Evolutionary conservation across 2,888 invertebrate species (phyloP), one percentile per base, ranked within the genome.

Genomic region (Dinocampus coccinellae): DNA sequence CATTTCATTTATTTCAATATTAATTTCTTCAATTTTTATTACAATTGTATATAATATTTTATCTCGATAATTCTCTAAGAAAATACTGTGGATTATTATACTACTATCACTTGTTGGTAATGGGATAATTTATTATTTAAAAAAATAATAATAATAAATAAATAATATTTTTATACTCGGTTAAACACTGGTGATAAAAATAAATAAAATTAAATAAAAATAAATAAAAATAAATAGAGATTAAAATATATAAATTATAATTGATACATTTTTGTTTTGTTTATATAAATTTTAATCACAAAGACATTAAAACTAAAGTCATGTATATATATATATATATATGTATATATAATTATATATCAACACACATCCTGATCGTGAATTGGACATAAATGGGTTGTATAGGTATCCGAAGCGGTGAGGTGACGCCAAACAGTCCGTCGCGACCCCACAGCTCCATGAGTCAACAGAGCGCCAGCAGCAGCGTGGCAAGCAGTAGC

Each of bases 361-460:
- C 3, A 53, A n/a, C 13, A 29, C 3, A 39, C 13, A 42, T 53
- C 20, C 52, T 64, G 9, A 64, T 64, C 53, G 64, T 26, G 53
- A 53, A 64, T 34, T 52, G 24, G 20, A 26, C 24, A 57, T 64
- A 57, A 69, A 63, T 73, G 76, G 76, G 71, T 74, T 82, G 79
- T 77, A 74, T 89, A 92, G 93, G 92, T 89, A 90, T 91, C 80
- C 90, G 92, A 81, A 93, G 93, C 79, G 94, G 94, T 79, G 93
- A 93, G 84, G 92, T 92, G 79, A 94, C 94, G 76, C 94, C 93
- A 75, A 90, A 85, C 90, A 92, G 91, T 80, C 91, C 93, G 75
- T 96, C 96, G 80, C 91, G 96, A 87, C 96, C 96, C 76, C 94
- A 93, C 88, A 95, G 95, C 89, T 95, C 96, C 80, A 91, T 96